phyloP scores from a whole-genome alignment of 2,888 invertebrate species.

The Timandra comae region DNA sequence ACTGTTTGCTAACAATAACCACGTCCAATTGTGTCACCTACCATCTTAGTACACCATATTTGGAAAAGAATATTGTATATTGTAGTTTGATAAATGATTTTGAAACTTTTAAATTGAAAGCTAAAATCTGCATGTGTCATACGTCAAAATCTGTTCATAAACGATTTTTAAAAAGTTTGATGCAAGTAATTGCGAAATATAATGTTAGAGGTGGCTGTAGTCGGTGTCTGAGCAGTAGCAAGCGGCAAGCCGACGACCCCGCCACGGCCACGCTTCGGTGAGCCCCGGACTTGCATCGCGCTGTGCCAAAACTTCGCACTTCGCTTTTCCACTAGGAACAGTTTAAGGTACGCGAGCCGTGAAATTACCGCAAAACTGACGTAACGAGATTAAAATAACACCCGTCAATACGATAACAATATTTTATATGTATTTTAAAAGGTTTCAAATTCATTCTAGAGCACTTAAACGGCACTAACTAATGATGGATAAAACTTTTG shows the following conservation, averaged over 20 bases:
- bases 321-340: constrained; percentile 71
- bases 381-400: constrained; percentile 33
- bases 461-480: no score
- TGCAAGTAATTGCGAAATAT: constrained; percentile 4
- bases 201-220: constrained; percentile 25
- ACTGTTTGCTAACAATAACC: constrained; percentile 35
- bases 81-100: no score
- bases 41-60: no score
- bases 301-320: constrained; percentile 74
- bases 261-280: constrained; percentile 55
- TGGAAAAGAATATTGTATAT: no score
- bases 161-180: not conserved
- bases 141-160: no score
- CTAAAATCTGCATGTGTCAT: no score
- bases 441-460: no score
- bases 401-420: no score
- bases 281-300: constrained; percentile 48
- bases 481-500: no score
- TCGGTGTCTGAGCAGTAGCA: constrained; percentile 10
- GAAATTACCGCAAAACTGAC: constrained; percentile 70
- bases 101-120: no score
- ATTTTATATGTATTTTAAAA: no score
- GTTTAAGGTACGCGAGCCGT: constrained; percentile 60
- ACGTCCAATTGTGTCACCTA: no score
- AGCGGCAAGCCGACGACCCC: constrained; percentile 58